phyloP scores from a whole-genome alignment of 2,113 vertebrate species.

The Lampris incognitus region DNA sequence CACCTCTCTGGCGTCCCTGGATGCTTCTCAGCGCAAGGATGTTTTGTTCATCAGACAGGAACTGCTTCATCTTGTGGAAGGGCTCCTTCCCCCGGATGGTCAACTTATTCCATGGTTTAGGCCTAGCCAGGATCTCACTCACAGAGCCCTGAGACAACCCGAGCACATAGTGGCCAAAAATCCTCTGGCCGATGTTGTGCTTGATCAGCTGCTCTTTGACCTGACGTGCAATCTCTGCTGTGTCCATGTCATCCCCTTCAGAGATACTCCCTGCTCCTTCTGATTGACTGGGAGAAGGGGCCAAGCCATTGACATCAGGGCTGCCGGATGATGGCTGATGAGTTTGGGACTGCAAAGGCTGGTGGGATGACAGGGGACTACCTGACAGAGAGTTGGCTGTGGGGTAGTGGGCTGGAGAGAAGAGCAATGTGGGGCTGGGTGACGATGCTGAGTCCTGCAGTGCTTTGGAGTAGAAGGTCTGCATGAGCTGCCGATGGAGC shows the following conservation, averaged over 20 bases:
- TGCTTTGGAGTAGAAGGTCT: slow-evolving; percentile 94
- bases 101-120: slow-evolving; percentile 98
- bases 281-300: slow-evolving; percentile 90
- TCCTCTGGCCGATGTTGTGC: slow-evolving; percentile 98
- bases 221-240: slow-evolving; percentile 95
- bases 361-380: slow-evolving; percentile 82
- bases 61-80: slow-evolving; percentile 99
- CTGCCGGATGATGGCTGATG: slow-evolving; percentile 73
- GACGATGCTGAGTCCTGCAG: slow-evolving; percentile 88
- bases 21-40: slow-evolving; percentile 96
- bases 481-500: slow-evolving; percentile 93
- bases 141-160: slow-evolving; percentile 97
- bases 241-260: slow-evolving; percentile 96
- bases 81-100: slow-evolving; percentile 97
- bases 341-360: slow-evolving; percentile 69
- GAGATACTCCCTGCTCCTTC: slow-evolving; percentile 87
- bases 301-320: slow-evolving; percentile 91
- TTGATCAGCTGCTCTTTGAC: slow-evolving; percentile 98
- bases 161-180: slow-evolving; percentile 97
- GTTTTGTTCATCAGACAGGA: slow-evolving; percentile 97
- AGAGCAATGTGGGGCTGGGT: slow-evolving; percentile 83
- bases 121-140: slow-evolving; percentile 96
- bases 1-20: slow-evolving; percentile 97
- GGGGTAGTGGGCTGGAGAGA: slow-evolving; percentile 89
- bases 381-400: slow-evolving; percentile 90